These are phyloP conservation scores for Neotoma lepida DNA, from an alignment of 2,113 vertebrate genomes.

Conservation along the genomic window DNA sequence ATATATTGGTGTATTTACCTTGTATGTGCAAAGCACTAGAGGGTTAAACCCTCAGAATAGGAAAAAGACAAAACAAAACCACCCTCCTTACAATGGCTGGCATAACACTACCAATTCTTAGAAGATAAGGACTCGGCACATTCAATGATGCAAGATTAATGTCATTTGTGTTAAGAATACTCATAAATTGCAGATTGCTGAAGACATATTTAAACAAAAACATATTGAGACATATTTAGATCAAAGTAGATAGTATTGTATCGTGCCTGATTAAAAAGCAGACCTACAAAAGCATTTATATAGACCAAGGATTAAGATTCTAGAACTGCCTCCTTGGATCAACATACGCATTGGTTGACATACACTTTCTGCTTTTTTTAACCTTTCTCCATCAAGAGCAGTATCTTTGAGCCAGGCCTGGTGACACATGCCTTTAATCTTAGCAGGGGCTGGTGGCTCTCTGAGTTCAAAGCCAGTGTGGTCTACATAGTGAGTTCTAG, in stretches of 20 bases:
- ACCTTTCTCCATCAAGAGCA: background rate
- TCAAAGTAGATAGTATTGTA: background rate
- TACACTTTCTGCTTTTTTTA: background rate
- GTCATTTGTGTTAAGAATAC: conserved; percentile 8
- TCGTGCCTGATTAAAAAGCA: background rate
- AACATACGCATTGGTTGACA: background rate
- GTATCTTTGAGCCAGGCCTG: background rate
- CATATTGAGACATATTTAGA: background rate
- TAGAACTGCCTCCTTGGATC: background rate
- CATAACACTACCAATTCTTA: background rate
- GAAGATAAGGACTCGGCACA: background rate
- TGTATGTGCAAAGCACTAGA: background rate
- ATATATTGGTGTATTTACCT: background rate
- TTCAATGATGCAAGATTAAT: background rate
- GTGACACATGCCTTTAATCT: background rate
- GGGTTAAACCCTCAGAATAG: background rate
- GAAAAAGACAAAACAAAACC: background rate
- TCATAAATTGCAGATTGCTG: background rate
- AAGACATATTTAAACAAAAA: background rate
- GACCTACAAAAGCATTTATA: background rate
- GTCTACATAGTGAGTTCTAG: background rate
- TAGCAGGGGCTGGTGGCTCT: background rate
- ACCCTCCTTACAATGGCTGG: background rate
- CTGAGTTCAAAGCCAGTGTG: background rate
- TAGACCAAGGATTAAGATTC: background rate